These are phyloP conservation scores for Paedocypris sp. DNA, from an alignment of 2,113 vertebrate species.

Conservation along the genomic window DNA sequence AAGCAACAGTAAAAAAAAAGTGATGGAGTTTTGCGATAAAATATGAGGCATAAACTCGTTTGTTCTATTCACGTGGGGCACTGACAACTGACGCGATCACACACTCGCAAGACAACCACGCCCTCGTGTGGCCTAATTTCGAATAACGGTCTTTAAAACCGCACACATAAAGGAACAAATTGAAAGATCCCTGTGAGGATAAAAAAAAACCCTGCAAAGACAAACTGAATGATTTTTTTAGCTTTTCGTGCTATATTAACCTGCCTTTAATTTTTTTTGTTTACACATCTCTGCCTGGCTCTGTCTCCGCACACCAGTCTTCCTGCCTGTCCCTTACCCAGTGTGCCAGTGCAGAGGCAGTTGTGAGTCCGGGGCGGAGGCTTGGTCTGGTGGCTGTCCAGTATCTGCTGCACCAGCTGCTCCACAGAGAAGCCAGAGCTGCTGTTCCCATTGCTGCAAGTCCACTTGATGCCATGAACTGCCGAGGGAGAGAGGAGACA, in stretches of 20 bases:
- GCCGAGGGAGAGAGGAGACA: conserved; percentile 62
- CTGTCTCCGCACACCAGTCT: conserved; percentile 12
- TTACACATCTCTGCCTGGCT: conserved; percentile 15
- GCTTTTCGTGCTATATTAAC: too few relatives aligned
- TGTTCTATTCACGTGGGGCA: not conserved
- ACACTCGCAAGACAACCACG: not conserved
- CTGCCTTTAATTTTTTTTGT: too few relatives aligned
- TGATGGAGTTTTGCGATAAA: not conserved
- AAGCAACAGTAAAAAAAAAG: not conserved
- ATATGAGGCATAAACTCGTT: not conserved
- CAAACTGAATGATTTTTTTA: too few relatives aligned
- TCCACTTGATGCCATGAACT: conserved; percentile 99
- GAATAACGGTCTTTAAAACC: too few relatives aligned
- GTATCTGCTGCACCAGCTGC: conserved; percentile 98
- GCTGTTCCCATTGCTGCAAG: conserved; percentile 99
- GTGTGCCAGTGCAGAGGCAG: conserved; percentile 96
- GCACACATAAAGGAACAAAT: too few relatives aligned
- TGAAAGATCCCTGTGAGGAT: too few relatives aligned
- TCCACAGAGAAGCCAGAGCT: conserved; percentile 99
- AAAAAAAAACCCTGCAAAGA: too few relatives aligned
- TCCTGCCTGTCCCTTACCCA: conserved; percentile 72
- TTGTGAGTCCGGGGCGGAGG: conserved; percentile 98
- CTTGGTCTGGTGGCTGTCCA: conserved; percentile 98
- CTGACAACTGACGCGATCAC: not conserved
- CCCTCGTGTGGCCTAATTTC: conserved; percentile 11